Evolutionary conservation across 2,888 invertebrate species (phyloP).

Genomic region (Monopis laevigella): DNA sequence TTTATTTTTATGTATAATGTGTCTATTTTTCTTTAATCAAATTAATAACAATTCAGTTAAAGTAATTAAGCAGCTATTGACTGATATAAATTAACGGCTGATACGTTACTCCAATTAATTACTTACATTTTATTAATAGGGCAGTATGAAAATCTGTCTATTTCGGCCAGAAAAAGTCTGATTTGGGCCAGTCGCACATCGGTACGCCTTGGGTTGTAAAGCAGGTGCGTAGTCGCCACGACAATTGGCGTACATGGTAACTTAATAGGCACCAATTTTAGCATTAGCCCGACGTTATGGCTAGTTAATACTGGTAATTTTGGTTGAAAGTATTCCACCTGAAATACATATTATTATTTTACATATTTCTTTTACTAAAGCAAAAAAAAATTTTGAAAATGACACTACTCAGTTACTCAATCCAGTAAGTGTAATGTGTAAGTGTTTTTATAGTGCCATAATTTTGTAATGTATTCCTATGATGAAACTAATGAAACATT

Average conservation of each 20-base stretch:
- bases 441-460: too few species aligned
- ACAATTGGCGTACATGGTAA: slow-evolving; percentile 67
- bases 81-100: too few species aligned
- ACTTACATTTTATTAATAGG: slow-evolving; percentile 33
- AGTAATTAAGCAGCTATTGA: too few species aligned
- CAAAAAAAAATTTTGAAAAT: background rate
- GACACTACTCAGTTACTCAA: too few species aligned
- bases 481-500: too few species aligned
- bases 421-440: too few species aligned
- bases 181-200: slow-evolving; percentile 92
- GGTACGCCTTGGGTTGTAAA: slow-evolving; percentile 90
- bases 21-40: too few species aligned
- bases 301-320: slow-evolving; percentile 76
- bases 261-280: slow-evolving; percentile 71
- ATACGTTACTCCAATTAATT: too few species aligned
- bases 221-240: slow-evolving; percentile 92
- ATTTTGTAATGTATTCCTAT: too few species aligned
- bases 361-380: background rate
- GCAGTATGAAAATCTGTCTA: slow-evolving; percentile 78
- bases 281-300: slow-evolving; percentile 88
- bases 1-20: too few species aligned
- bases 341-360: slow-evolving; percentile 23
- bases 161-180: slow-evolving; percentile 82
- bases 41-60: too few species aligned
- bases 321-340: slow-evolving; percentile 73